phyloP scores from a whole-genome alignment of 1,140 invertebrate genomes.

The Zaprionus inermis region DNA sequence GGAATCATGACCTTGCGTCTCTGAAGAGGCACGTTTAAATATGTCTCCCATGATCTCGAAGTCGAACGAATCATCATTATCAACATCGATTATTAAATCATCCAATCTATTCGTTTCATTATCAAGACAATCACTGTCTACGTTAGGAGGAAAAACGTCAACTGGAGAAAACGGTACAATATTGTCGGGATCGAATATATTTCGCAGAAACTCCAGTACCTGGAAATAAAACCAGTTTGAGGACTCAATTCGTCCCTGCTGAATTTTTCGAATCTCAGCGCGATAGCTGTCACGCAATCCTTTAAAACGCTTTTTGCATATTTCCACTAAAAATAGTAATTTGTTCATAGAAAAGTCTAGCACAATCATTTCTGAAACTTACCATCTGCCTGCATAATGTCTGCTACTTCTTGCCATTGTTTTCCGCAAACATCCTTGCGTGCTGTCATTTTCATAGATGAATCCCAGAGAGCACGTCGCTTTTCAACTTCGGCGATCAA shows the following conservation, averaged over 20 bases:
- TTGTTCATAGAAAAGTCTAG: neutral
- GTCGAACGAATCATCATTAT: slow-evolving; percentile 69
- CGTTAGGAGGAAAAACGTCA: slow-evolving; percentile 8
- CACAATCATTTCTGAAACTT: neutral
- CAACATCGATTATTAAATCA: slow-evolving; percentile 64
- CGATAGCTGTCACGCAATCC: slow-evolving; percentile 62
- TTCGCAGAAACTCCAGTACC: slow-evolving; percentile 58
- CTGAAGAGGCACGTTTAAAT: slow-evolving; percentile 52
- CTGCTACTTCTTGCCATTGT: slow-evolving; percentile 55
- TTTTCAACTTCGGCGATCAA: slow-evolving; percentile 56
- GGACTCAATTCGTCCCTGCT: slow-evolving; percentile 25
- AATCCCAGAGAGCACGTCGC: slow-evolving; percentile 61
- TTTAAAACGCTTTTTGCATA: slow-evolving; percentile 67
- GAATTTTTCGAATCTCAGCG: slow-evolving; percentile 66
- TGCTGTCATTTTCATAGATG: slow-evolving; percentile 36
- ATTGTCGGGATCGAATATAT: slow-evolving; percentile 59
- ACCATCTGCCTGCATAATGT: slow-evolving; percentile 55
- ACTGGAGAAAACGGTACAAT: slow-evolving; percentile 43
- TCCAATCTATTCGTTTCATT: slow-evolving; percentile 26
- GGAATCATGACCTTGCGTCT: slow-evolving; percentile 40
- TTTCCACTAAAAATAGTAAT: slow-evolving; percentile 22
- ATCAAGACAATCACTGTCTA: neutral
- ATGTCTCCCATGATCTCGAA: slow-evolving; percentile 71
- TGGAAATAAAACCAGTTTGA: slow-evolving; percentile 67
- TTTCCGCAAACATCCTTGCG: slow-evolving; percentile 52